These are phyloP conservation scores for Noctua comes DNA, from an alignment of 2,888 invertebrate species.

Conservation along the genomic window DNA sequence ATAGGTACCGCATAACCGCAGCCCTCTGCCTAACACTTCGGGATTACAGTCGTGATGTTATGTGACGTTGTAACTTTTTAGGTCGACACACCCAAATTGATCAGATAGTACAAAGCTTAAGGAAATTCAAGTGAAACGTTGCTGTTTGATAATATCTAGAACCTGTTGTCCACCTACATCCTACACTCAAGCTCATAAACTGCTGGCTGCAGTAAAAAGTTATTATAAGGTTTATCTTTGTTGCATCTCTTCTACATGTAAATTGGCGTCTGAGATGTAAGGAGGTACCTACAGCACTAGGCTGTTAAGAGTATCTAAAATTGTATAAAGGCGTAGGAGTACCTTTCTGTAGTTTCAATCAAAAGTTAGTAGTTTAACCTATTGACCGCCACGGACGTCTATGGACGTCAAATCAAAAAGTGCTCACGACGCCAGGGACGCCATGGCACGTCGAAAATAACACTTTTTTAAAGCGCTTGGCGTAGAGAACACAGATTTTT, in stretches of 20 bases:
- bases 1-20: background rate
- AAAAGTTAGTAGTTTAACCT: no score
- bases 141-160: slow-evolving; percentile 61
- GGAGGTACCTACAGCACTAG: background rate
- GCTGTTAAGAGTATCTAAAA: background rate
- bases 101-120: slow-evolving; percentile 55
- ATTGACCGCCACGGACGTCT: no score
- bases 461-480: no score
- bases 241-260: slow-evolving; percentile 49
- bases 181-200: slow-evolving; percentile 37
- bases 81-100: slow-evolving; percentile 22
- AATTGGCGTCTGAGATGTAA: slow-evolving; percentile 13
- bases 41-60: background rate
- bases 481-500: no score
- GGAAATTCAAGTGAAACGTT: slow-evolving; percentile 41
- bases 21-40: background rate
- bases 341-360: background rate
- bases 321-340: background rate
- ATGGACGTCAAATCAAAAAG: no score
- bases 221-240: slow-evolving; percentile 56
- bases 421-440: no score
- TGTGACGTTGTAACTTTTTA: background rate
- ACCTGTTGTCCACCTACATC: slow-evolving; percentile 54
- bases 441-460: no score
- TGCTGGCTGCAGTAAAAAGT: slow-evolving; percentile 48